Conservation (phyloP, 2,113 vertebrate species). For the Clarias batrachus region DNA sequence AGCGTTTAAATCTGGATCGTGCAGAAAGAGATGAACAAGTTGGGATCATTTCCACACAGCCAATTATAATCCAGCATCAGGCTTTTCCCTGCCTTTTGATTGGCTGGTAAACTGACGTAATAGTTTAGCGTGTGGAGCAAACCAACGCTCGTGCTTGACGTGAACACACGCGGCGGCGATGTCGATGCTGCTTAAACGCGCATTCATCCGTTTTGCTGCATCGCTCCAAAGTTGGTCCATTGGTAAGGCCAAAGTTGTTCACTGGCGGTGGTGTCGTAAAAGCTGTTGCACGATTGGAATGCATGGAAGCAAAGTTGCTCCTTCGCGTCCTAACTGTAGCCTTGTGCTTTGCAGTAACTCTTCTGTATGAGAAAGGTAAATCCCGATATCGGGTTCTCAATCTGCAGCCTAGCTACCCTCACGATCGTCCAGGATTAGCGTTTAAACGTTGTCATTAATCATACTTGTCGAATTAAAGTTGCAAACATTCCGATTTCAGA, state of each 20-base stretch:
- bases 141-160: not conserved
- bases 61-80: not conserved
- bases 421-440: not conserved
- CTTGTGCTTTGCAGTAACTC: constrained; percentile 59
- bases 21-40: not conserved
- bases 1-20: not conserved
- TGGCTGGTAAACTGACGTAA: not conserved
- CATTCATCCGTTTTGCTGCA: constrained; percentile 34
- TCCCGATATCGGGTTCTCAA: not conserved
- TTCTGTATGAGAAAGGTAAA: constrained; percentile 71
- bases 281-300: constrained; percentile 31
- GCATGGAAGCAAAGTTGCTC: constrained; percentile 59
- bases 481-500: not conserved
- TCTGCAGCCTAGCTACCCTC: not conserved
- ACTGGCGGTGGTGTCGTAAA: constrained; percentile 28
- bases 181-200: constrained; percentile 42
- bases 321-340: constrained; percentile 59
- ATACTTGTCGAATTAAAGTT: not conserved
- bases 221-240: constrained; percentile 30
- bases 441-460: not conserved
- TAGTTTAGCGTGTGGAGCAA: not conserved
- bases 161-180: constrained; percentile 12
- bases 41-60: not conserved
- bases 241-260: constrained; percentile 43
- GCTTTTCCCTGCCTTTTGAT: not conserved